Percentiles rank a stretch among this genome's conserved stretches.
These are phyloP conservation scores for Sceloporus tristichus DNA, from an alignment of 2,113 vertebrate species.

Conservation along the genomic window DNA sequence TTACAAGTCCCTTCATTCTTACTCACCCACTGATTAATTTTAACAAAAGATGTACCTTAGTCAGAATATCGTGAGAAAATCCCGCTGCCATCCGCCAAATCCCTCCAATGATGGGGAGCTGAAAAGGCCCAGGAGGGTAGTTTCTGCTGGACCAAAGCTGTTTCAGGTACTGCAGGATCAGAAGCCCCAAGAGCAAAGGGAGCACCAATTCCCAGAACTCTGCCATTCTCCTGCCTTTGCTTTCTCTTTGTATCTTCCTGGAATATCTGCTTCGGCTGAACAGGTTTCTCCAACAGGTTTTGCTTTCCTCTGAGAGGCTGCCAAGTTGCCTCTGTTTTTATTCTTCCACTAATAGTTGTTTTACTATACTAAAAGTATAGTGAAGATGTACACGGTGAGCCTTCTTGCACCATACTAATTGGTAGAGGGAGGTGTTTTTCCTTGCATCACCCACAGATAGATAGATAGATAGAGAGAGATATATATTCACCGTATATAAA, in stretches of 20 bases:
- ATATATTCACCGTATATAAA: too few relatives aligned
- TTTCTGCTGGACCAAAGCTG: not conserved
- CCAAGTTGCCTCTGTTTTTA: not conserved
- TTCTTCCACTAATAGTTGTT: not conserved
- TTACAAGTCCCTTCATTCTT: not conserved
- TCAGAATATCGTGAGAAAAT: not conserved
- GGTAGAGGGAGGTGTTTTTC: too few relatives aligned
- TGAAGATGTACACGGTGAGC: too few relatives aligned
- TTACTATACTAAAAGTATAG: not conserved
- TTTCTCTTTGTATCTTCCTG: not conserved
- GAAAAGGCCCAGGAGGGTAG: not conserved
- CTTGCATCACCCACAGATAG: too few relatives aligned
- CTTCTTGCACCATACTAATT: too few relatives aligned
- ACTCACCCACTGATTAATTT: too few relatives aligned
- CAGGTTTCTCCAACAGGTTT: not conserved
- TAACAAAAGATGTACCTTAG: not conserved
- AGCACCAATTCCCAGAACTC: not conserved
- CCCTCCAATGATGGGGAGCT: not conserved
- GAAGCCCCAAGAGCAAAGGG: not conserved
- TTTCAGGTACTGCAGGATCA: not conserved
- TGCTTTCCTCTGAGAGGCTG: not conserved
- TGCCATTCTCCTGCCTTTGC: not conserved
- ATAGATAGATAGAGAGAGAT: too few relatives aligned
- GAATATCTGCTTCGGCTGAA: not conserved
- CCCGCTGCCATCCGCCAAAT: not conserved